Percentiles rank a stretch among this genome's conserved stretches.
phyloP scores from a whole-genome alignment of 1,140 invertebrate genomes.

The Eulimnadia texana region DNA sequence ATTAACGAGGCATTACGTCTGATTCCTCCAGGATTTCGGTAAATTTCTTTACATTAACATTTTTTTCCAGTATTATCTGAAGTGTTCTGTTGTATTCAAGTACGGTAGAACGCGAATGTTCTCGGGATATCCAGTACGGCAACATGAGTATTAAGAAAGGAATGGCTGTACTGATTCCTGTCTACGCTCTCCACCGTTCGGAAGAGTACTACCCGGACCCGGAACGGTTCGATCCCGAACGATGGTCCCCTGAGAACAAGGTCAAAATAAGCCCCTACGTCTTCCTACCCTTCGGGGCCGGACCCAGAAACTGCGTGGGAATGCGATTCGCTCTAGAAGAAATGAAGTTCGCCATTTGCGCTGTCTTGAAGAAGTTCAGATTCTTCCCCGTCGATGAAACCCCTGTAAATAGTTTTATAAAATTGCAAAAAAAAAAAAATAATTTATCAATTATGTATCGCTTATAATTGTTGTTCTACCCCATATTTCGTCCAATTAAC shows the following conservation, averaged over 20 bases:
- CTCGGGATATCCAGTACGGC: slow-evolving; percentile 21
- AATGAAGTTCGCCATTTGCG: slow-evolving; percentile 20
- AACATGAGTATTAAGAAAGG: slow-evolving; percentile 32
- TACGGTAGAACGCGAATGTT: slow-evolving; percentile 18
- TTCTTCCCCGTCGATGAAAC: slow-evolving; percentile 13
- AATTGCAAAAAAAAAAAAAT: background rate
- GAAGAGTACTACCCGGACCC: slow-evolving; percentile 41
- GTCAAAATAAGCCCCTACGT: slow-evolving; percentile 29
- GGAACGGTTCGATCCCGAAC: slow-evolving; percentile 42
- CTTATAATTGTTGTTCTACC: background rate
- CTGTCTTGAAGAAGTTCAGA: slow-evolving; percentile 9
- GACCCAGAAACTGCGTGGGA: slow-evolving; percentile 41
- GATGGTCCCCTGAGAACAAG: slow-evolving; percentile 25
- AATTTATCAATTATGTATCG: background rate
- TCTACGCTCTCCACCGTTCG: slow-evolving; percentile 46
- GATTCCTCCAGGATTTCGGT: slow-evolving; percentile 36
- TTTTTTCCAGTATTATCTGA: slow-evolving; percentile 24
- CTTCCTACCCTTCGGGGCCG: slow-evolving; percentile 41
- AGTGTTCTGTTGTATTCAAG: too few species aligned
- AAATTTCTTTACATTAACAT: slow-evolving; percentile 27
- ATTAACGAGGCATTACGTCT: slow-evolving; percentile 44
- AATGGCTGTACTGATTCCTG: slow-evolving; percentile 40
- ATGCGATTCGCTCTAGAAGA: slow-evolving; percentile 31
- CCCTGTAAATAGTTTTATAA: slow-evolving; percentile 1
- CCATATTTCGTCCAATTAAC: background rate